Evolutionary conservation across 1,140 invertebrate species (phyloP).

Genomic region (Leptinotarsa texana): DNA sequence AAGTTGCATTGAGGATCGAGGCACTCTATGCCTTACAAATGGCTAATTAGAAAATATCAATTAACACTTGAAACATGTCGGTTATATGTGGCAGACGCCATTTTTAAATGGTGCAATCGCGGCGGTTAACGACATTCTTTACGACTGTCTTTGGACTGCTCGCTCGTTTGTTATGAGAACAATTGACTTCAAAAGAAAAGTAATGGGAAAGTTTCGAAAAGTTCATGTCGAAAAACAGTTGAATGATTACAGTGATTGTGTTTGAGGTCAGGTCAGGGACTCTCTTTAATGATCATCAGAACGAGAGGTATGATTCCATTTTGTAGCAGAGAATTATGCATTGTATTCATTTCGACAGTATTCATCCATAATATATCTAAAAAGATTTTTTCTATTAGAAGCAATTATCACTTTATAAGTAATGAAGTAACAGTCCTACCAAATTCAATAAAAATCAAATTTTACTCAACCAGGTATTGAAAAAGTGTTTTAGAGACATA

Average conservation of each 20-base stretch:
- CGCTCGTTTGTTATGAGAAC: slow-evolving; percentile 21
- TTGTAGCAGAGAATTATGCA: too few relatives aligned
- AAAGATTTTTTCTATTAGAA: too few relatives aligned
- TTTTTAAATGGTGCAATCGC: slow-evolving; percentile 28
- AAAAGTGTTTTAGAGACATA: too few relatives aligned
- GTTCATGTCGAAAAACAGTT: slow-evolving; percentile 17
- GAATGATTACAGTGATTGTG: slow-evolving; percentile 11
- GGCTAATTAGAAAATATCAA: slow-evolving; percentile 29
- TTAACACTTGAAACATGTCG: slow-evolving; percentile 31
- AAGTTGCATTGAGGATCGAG: slow-evolving; percentile 10
- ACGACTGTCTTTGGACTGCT: slow-evolving; percentile 20
- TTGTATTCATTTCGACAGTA: too few relatives aligned
- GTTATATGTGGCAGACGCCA: slow-evolving; percentile 27
- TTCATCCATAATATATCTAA: too few relatives aligned
- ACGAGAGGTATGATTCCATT: too few relatives aligned
- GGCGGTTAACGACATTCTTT: slow-evolving; percentile 30
- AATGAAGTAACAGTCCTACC: too few relatives aligned
- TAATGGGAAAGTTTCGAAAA: slow-evolving; percentile 23
- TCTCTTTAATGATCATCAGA: background rate
- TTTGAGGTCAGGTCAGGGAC: too few relatives aligned
- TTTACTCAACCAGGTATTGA: too few relatives aligned
- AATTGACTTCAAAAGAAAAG: slow-evolving; percentile 20
- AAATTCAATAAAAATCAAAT: too few relatives aligned
- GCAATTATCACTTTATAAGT: too few relatives aligned
- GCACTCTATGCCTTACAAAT: slow-evolving; percentile 22